Base-by-base conservation (phyloP, 2,888 invertebrate species). In the Neocrepidodera transversa region DNA sequence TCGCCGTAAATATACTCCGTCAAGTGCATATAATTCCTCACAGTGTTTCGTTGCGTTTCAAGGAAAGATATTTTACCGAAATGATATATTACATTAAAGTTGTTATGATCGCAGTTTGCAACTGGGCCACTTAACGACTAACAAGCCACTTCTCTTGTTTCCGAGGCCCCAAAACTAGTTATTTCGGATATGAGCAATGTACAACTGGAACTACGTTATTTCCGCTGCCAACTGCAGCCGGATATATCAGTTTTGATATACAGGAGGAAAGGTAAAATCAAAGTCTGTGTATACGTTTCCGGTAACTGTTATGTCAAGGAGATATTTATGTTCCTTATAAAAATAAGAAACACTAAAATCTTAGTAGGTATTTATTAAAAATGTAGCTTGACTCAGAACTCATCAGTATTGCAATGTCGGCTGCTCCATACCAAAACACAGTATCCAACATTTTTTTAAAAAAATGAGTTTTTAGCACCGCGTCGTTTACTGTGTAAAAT, bases 61-160 rank as follows among this genome's bases (percentile, higher is more conserved):
- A 26, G 26, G 28, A 38, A 54, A 50, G 42, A 59, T 54, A 54
- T 54, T 45, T 49, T 43, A 49, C 40, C 6, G 49, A 43, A 30
- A 50, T 59, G 59, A 59, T 59, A 54, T 54, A 59, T 59, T 45
- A 36, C 53, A 13, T 35, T 45, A 5, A 50, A 59, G 49, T 53
- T 53, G 53, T 51, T 38, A 30, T 45, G 58, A 52, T 48, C 38
- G 14, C 20, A 32, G 48, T 48, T 57, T 23, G 45, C 36, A 59
- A 59, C 59, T 59, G 49, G 59, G 54, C 54, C 59, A 59, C 49
- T 59, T 57, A 36, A 36, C 43, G 49, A 49, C 54, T 59, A 59
- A 59, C 59, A 59, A 59, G 59, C 59, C 59, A 59, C 59, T 59
- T 59, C 54, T 59, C 59, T 43, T 36, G 59, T 59, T 59, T 60